Conservation (phyloP, 2,797 vertebrate genomes). For the Cottoperca gobio region DNA sequence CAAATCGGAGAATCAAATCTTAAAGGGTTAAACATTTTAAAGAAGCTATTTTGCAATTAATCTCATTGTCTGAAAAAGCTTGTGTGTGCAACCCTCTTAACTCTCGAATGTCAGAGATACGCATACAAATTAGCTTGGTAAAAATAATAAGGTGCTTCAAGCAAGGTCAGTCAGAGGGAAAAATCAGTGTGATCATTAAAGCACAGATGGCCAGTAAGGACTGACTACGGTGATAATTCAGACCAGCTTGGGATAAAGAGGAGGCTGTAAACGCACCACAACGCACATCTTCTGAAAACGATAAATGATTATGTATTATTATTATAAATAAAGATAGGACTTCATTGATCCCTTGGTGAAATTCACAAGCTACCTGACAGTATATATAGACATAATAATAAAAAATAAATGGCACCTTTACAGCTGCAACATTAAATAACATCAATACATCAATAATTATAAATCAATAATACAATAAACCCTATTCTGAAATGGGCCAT, state of each 20-base stretch:
- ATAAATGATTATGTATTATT: too few relatives aligned
- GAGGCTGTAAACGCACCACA: constrained; percentile 11
- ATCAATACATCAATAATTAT: too few relatives aligned
- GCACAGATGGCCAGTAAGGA: not conserved
- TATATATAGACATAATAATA: too few relatives aligned
- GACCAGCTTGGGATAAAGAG: constrained; percentile 15
- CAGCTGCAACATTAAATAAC: too few relatives aligned
- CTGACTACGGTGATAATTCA: constrained; percentile 10
- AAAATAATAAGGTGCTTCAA: not conserved
- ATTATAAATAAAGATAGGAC: too few relatives aligned
- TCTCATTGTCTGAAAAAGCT: not conserved
- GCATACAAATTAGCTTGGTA: not conserved
- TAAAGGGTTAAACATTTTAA: not conserved
- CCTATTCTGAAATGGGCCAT: too few relatives aligned
- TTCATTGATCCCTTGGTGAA: too few relatives aligned
- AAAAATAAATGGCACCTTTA: too few relatives aligned
- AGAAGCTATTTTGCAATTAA: not conserved
- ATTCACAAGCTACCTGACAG: too few relatives aligned
- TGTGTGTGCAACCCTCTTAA: not conserved
- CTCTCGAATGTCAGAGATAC: not conserved
- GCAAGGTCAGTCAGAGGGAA: not conserved
- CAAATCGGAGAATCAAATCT: not conserved
- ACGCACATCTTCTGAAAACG: too few relatives aligned
- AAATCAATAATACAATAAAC: too few relatives aligned
- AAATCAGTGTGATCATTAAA: not conserved